A percentile compares a stretch with the other conserved stretches of the same genome.
Evolutionary conservation across 2,888 invertebrate genomes (phyloP).

Genomic region (Caenorhabditis macrosperma): DNA sequence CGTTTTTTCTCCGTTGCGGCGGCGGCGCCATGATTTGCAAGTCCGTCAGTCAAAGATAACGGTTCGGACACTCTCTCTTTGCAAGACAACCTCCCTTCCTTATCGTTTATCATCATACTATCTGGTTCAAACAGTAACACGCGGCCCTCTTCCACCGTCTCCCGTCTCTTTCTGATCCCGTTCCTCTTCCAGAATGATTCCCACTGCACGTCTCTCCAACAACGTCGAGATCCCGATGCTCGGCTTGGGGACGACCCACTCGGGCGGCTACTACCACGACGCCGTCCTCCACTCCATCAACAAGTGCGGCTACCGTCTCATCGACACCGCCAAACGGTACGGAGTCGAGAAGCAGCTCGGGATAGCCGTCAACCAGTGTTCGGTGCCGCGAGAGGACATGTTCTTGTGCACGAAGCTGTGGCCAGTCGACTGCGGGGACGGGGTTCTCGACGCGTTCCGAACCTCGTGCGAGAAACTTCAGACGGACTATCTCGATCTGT

Average conservation of each 20-base stretch:
- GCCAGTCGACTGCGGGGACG: constrained; percentile 80
- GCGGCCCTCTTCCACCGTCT: background rate
- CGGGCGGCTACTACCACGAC: constrained; percentile 81
- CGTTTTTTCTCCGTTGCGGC: constrained; percentile 29
- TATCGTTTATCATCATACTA: constrained; percentile 2
- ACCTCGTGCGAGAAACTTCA: constrained; percentile 78
- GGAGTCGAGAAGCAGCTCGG: constrained; percentile 80
- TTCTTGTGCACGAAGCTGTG: constrained; percentile 81
- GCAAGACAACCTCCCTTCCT: constrained; percentile 33
- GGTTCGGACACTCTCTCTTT: constrained; percentile 48
- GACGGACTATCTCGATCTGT: constrained; percentile 80
- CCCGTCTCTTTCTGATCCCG: background rate
- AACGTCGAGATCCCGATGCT: constrained; percentile 62
- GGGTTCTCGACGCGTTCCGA: constrained; percentile 76
- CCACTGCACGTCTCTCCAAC: constrained; percentile 52
- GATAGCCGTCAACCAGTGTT: constrained; percentile 67
- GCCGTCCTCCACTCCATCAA: constrained; percentile 80
- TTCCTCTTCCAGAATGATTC: constrained; percentile 34
- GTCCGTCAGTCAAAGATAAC: constrained; percentile 41
- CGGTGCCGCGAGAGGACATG: constrained; percentile 76
- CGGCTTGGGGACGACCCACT: constrained; percentile 80
- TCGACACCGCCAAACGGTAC: constrained; percentile 81
- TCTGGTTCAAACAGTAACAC: background rate
- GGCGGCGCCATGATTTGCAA: constrained; percentile 38
- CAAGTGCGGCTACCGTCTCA: constrained; percentile 80